Percentiles rank a stretch among this genome's conserved stretches.
phyloP scores from a whole-genome alignment of 2,888 invertebrate species.

The Acanthoscelides obtectus region DNA sequence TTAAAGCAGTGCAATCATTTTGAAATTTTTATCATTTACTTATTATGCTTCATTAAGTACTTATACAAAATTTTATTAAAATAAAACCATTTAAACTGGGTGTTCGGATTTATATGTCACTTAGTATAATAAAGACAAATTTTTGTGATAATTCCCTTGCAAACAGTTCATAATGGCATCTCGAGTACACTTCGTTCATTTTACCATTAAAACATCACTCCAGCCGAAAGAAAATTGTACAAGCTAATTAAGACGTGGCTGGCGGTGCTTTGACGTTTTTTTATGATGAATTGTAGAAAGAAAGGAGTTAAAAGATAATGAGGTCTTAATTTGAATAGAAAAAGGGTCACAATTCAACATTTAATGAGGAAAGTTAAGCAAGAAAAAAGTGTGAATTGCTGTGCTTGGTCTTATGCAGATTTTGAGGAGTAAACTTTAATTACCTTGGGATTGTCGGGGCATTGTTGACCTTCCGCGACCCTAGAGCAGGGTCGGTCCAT shows the following conservation, averaged over 20 bases:
- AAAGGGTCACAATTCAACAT: slow-evolving; percentile 22
- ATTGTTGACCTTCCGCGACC: slow-evolving; percentile 10
- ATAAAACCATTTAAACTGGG: no score
- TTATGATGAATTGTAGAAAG: not conserved
- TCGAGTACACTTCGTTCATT: no score
- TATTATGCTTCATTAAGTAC: no score
- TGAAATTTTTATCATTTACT: no score
- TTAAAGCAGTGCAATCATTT: no score
- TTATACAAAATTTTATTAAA: no score
- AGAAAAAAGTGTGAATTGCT: slow-evolving; percentile 28
- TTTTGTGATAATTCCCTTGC: no score
- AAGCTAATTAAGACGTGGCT: not conserved
- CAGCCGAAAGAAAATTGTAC: not conserved
- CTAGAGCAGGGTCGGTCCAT: slow-evolving; percentile 3
- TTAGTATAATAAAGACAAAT: no score
- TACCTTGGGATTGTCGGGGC: slow-evolving; percentile 19
- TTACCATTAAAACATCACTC: not conserved
- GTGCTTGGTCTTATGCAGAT: slow-evolving; percentile 27
- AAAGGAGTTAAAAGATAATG: not conserved
- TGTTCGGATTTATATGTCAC: no score
- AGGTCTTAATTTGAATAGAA: slow-evolving; percentile 25
- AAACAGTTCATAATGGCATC: no score
- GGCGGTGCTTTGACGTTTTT: not conserved
- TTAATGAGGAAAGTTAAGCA: slow-evolving; percentile 28
- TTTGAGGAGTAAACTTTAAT: slow-evolving; percentile 27